Evolutionary conservation across 2,888 invertebrate species (phyloP).

Genomic region (Chalcis sispes): DNA sequence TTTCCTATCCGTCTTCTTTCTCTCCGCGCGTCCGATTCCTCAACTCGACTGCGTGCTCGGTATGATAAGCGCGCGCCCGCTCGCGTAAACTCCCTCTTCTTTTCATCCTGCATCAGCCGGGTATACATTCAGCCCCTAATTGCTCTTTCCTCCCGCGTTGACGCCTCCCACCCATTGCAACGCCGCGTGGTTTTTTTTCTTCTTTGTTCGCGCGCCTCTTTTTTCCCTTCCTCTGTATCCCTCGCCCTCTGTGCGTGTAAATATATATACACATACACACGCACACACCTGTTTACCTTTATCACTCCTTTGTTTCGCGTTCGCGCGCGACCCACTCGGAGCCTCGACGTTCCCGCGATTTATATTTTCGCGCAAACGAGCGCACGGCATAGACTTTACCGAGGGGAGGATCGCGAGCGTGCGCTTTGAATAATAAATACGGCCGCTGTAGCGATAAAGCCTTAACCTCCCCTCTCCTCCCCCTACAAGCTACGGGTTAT

Average conservation of each 20-base stretch:
- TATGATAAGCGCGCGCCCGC: no score
- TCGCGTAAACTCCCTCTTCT: no score
- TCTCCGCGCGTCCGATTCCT: no score
- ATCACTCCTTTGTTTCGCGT: constrained; percentile 29
- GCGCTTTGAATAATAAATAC: constrained; percentile 66
- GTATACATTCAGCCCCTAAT: constrained; percentile 22
- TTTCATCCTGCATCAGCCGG: no score
- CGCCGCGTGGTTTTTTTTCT: no score
- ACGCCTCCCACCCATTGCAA: background rate
- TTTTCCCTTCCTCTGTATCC: no score
- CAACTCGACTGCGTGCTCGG: no score
- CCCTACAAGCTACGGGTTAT: constrained; percentile 65
- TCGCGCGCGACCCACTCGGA: background rate
- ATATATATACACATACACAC: background rate
- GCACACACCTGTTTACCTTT: constrained; percentile 13
- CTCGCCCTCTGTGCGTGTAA: no score
- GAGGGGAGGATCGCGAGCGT: constrained; percentile 54
- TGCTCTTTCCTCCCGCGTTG: constrained; percentile 1
- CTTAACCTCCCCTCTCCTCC: no score
- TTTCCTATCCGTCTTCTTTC: no score
- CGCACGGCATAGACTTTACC: background rate
- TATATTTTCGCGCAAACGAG: constrained; percentile 39
- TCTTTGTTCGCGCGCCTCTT: no score
- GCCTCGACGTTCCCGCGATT: constrained; percentile 22
- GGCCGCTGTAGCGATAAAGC: constrained; percentile 62